Evolutionary conservation across 2,113 vertebrate genomes (phyloP).

Genomic region (Oophaga pumilio): DNA sequence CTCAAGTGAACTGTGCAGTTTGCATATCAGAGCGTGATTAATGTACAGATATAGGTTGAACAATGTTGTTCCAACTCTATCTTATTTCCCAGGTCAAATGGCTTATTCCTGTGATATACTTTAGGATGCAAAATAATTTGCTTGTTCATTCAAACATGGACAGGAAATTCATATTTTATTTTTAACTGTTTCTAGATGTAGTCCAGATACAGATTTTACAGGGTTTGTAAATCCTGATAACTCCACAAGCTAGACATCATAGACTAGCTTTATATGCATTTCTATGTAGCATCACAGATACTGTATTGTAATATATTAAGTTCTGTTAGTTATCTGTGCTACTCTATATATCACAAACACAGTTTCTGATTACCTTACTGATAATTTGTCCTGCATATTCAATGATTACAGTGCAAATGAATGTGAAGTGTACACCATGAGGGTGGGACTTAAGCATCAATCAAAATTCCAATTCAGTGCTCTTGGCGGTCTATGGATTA

Average conservation of each 20-base stretch:
- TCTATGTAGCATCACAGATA: neutral
- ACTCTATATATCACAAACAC: too few species aligned
- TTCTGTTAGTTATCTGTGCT: too few species aligned
- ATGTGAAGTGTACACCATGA: too few species aligned
- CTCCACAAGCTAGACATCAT: neutral
- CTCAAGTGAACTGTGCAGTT: constrained; percentile 56
- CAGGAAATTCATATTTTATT: neutral
- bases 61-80: constrained; percentile 38
- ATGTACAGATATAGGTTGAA: constrained; percentile 56
- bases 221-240: neutral
- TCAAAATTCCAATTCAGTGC: too few species aligned
- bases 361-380: too few species aligned
- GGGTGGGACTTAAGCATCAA: too few species aligned
- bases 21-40: constrained; percentile 54
- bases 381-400: too few species aligned
- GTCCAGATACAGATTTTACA: neutral
- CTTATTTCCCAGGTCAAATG: constrained; percentile 45
- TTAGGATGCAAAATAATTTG: constrained; percentile 22
- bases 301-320: neutral
- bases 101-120: constrained; percentile 16
- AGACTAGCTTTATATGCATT: neutral
- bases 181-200: neutral
- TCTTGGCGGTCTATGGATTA: too few species aligned
- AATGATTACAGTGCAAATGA: too few species aligned
- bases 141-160: neutral